These are phyloP conservation scores for Mactra quadrangularis DNA, from an alignment of 1,140 invertebrate genomes.

Conservation along the genomic window DNA sequence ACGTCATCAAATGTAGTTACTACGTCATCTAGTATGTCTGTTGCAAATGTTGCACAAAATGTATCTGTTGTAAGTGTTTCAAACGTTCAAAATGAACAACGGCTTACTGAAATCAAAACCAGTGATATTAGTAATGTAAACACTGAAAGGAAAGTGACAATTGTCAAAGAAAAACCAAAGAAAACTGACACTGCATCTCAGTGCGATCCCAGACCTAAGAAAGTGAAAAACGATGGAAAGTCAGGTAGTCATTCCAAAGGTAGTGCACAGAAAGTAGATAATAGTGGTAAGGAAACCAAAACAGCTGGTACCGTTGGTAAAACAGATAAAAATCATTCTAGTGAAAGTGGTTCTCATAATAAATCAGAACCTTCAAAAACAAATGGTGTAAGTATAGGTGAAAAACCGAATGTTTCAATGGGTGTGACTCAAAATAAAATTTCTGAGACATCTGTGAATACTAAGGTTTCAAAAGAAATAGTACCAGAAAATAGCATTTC, in stretches of 20 bases:
- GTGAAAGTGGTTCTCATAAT: neutral
- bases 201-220: slow-evolving; percentile 53
- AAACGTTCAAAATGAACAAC: neutral
- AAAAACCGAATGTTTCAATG: neutral
- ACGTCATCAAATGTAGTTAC: neutral
- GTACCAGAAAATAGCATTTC: too few relatives aligned
- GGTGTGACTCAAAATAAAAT: too few relatives aligned
- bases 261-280: neutral
- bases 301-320: neutral
- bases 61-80: neutral
- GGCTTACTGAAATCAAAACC: neutral
- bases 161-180: slow-evolving; percentile 37
- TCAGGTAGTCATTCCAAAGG: neutral
- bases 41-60: neutral
- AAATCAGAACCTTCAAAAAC: neutral
- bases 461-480: too few relatives aligned
- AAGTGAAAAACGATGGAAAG: slow-evolving; percentile 38
- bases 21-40: slow-evolving; percentile 4
- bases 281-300: slow-evolving; percentile 6
- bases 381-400: slow-evolving; percentile 11
- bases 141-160: slow-evolving; percentile 1
- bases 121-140: neutral
- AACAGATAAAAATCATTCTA: slow-evolving; percentile 20
- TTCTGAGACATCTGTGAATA: too few relatives aligned
- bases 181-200: slow-evolving; percentile 54